Evolutionary conservation across 2,888 invertebrate genomes (phyloP), one percentile per base, ranked within the genome.

Genomic region (Neoaliturus tenellus): DNA sequence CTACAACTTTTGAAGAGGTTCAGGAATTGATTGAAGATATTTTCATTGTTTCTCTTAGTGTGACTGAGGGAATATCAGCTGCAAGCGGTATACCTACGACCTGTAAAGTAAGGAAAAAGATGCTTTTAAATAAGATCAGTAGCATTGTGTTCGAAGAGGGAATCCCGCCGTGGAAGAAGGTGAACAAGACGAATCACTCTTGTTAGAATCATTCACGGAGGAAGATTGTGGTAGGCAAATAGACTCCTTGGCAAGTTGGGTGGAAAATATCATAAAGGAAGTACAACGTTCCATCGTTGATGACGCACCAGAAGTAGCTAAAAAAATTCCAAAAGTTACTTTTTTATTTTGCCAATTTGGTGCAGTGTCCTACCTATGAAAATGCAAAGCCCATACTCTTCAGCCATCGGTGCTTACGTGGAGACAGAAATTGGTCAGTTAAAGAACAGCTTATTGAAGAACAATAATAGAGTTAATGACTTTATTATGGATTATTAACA

Each of bases 361-460:
- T 35, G 35, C 35, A 55, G 55, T 55, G 55, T 17, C 55, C 55
- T 55, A 8, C 55, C 55, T 8, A 55, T 5, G 23, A 55, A 55
- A 55, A 55, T 55, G 55, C n/a, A 55, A 20, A 23, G 55, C 55
- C 55, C 55, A 55, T 23, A 55, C n/a, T 23, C 55, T 55, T 55
- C 55, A 55, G 23, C n/a, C 5, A 55, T 55, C 17, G n/a, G 14
- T 55, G 55, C 20, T n/a, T 55, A 23, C 17, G 55, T 55, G n/a
- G 55, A 55, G 17, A 8, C 23, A 8, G 55, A 55, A 55, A 23
- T 55, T 55, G 55, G 55, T 4, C 55, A 55, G 17, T 55, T 55
- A 14, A 55, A 55, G 17, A 55, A 20, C n/a, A 55, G 5, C n/a
- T 20, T 55, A 55, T 55, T 55, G 17, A 20, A 20, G 23, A 55